Base-by-base conservation (phyloP, 2,113 vertebrate genomes). In the Fregetta grallaria region DNA sequence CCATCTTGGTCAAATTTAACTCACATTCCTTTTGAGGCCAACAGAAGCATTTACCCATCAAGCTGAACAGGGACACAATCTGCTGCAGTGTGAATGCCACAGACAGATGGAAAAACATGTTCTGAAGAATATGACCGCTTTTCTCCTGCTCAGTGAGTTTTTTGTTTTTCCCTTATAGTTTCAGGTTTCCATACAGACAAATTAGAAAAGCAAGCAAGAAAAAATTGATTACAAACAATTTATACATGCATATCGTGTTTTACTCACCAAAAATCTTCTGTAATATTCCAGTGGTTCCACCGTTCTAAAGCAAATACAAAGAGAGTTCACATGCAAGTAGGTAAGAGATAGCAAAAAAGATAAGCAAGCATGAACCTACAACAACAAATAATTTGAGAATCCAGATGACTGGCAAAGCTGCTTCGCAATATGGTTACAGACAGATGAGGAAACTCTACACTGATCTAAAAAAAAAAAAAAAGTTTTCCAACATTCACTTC, bases 221-320 rank as follows among this genome's bases (percentile, higher is more conserved):
- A 91, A 78, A 47, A 82, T 0, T 26, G 0, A 53, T 38, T 45
- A 62, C 13, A 70, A 55, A 13, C 8, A 77, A 70, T 32, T 81
- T 38, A 52, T 21, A 75, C 2, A 61, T 1, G 6, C 7, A 55
- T 26, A 65, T 49, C 9, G 5, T n/a, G 29, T 20, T 94, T 71
- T 78, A 98, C 99, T 98, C 65, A 99, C 99, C 98, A 99, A 96
- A 97, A 99, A 99, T 72, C 99, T 99, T 91, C 99, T 98, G 97
- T 99, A 99, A 91, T 99, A 99, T 88, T 99, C 99, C 97, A 99
- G 34, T 5, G 99, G 99, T 78, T 99, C 99, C 79, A 99, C 99
- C 7, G 98, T 99, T 97, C 99, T 99, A 88, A 78, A 98, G 98
- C 8, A 94, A 79, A 94, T 0, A 86, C 23, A 78, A 94, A 76